A percentile compares a stretch with the other conserved stretches of the same genome.
Conservation (phyloP, 2,797 vertebrate genomes). For the Melopsittacus undulatus region DNA sequence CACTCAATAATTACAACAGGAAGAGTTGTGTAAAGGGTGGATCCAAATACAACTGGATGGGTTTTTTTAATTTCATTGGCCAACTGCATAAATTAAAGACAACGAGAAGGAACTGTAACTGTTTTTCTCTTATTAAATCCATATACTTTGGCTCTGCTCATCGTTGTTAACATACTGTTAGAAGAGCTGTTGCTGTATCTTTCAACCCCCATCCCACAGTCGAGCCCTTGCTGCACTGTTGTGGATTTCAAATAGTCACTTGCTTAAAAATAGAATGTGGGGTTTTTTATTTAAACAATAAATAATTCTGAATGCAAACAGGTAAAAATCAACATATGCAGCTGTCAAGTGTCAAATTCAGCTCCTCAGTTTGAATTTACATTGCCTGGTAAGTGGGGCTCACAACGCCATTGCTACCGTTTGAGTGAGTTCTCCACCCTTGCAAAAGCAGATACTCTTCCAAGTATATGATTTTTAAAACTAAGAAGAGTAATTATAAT, state of each 20-base stretch:
- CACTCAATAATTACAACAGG: not conserved
- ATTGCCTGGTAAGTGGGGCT: not conserved
- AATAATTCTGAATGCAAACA: not conserved
- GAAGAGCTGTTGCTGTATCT: constrained; percentile 6
- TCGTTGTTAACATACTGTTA: constrained; percentile 38
- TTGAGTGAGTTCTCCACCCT: not conserved
- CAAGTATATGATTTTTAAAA: not conserved
- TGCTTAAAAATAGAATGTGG: constrained; percentile 47
- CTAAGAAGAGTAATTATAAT: not conserved
- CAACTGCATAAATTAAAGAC: constrained; percentile 22
- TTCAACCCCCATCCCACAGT: constrained; percentile 6
- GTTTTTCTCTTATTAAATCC: constrained; percentile 45
- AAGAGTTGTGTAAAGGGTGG: not conserved
- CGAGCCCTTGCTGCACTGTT: not conserved
- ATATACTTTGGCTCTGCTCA: constrained; percentile 27
- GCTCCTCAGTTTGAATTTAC: not conserved
- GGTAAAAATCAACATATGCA: constrained; percentile 27
- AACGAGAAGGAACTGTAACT: not conserved
- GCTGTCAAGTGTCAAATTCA: not conserved
- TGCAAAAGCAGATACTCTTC: not conserved
- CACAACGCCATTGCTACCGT: fast-evolving
- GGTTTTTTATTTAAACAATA: not conserved
- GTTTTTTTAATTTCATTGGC: not conserved
- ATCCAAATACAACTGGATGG: not conserved
- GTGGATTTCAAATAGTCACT: constrained; percentile 19